phyloP scores from a whole-genome alignment of 2,888 invertebrate species.

The Stenolophus ochropezus region DNA sequence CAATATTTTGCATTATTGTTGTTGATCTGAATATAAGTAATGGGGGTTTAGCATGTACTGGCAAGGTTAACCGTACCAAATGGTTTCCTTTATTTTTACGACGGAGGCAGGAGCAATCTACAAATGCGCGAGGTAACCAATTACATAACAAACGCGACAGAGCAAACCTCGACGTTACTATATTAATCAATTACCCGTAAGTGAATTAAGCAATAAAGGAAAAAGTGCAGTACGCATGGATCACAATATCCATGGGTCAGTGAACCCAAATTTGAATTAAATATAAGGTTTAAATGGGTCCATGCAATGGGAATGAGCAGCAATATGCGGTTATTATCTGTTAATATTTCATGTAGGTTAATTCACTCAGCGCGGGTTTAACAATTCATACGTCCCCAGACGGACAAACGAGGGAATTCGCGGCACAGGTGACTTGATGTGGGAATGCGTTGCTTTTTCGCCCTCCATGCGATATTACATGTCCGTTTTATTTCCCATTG shows the following conservation, averaged over 20 bases:
- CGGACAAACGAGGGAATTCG: conserved; percentile 44
- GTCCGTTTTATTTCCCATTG: conserved; percentile 34
- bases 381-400: conserved; percentile 62
- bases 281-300: conserved; percentile 63
- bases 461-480: conserved; percentile 14
- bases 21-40: neutral
- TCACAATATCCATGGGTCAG: conserved; percentile 46
- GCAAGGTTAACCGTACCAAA: neutral
- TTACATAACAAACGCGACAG: neutral
- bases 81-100: neutral
- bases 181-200: conserved; percentile 32
- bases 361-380: conserved; percentile 63
- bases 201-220: conserved; percentile 42
- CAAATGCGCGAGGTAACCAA: conserved; percentile 15
- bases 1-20: neutral
- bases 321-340: conserved; percentile 63
- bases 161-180: conserved; percentile 1
- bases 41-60: neutral
- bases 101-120: neutral
- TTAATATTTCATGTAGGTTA: conserved; percentile 65
- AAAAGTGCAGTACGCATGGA: conserved; percentile 6
- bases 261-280: conserved; percentile 61
- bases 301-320: conserved; percentile 63
- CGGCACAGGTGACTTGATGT: conserved; percentile 47
- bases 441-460: conserved; percentile 17